Evolutionary conservation across 2,113 vertebrate genomes (phyloP), one percentile per base, ranked within the genome.

Genomic region (Hypomesus transpacificus): DNA sequence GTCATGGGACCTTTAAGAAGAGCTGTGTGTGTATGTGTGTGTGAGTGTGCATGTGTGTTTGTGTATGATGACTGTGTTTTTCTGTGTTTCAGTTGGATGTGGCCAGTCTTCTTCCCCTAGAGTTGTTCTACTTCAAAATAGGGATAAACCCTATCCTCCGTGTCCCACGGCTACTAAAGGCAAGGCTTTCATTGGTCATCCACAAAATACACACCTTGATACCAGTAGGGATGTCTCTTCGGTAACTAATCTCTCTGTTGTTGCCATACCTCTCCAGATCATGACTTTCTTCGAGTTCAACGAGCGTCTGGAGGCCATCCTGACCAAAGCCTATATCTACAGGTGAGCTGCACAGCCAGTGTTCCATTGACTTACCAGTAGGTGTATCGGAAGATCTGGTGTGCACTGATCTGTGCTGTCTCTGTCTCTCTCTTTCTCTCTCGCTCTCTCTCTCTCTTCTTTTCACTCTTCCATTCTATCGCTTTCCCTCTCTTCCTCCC

Each of bases 201-300:
- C 9, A 9, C 1, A 13, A 34, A 57, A 59, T 3, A 21, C 54
- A 59, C 31, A 68, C 28, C 54, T 46, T 51, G 5, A 3, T 64
- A 46, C 18, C 28, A 71, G 28, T 69, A 22, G 22, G 39, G 52
- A 28, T 39, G 31, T 56, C 34, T 14, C 72, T 64, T 22, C 20
- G 60, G 14, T 20, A 16, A 9, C 28, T 56, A 3, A 58, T 58
- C 24, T 6, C 18, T 7, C 70, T 34, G 17, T 72, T 7, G 16
- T n/a, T 18, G 34, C 24, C 4, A 50, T 68, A 6, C 11, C 3
- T 77, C 68, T 28, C 7, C 88, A 99, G 97, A 94, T 96, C 81
- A 85, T 94, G 92, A 95, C 95, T 60, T 99, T 98, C 91, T 96
- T 98, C 0, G 96, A 98, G 88, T 99, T 99, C 81, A 99, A 98